Percentiles rank a stretch among this genome's conserved stretches.
Conservation (phyloP, 2,888 invertebrate species). For the Chesias legatella region DNA sequence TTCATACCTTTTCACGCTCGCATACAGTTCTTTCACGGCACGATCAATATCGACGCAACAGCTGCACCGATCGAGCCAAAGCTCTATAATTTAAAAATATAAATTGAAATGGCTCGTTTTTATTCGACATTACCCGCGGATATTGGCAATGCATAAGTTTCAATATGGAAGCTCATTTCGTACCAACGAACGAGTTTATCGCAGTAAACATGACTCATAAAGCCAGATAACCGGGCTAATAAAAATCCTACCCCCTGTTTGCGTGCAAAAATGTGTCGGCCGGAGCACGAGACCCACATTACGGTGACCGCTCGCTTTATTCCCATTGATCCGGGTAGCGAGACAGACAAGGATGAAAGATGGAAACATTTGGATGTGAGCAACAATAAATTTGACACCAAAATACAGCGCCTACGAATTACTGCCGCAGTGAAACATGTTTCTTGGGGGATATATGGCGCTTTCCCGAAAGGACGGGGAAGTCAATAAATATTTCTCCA, state of each 20-base stretch:
- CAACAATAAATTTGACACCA: constrained; percentile 53
- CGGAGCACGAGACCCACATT: constrained; percentile 47
- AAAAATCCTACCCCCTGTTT: constrained; percentile 52
- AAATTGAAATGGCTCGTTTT: constrained; percentile 32
- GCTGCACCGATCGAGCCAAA: constrained; percentile 18
- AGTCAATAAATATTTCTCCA: constrained; percentile 49
- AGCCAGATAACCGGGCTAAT: constrained; percentile 60
- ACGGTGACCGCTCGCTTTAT: constrained; percentile 44
- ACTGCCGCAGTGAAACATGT: constrained; percentile 43
- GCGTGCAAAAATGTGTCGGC: constrained; percentile 49
- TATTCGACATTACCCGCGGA: constrained; percentile 31
- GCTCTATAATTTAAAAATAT: constrained; percentile 29
- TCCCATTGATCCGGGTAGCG: constrained; percentile 13
- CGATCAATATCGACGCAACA: constrained; percentile 13
- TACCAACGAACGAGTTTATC: constrained; percentile 51
- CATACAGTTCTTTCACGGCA: constrained; percentile 3
- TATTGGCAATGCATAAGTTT: constrained; percentile 48
- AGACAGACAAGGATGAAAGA: constrained; percentile 32
- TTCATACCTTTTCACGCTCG: constrained; percentile 1
- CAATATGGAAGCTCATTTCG: constrained; percentile 45
- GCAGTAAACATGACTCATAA: constrained; percentile 62
- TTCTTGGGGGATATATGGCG: constrained; percentile 42
- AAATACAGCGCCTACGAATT: constrained; percentile 47
- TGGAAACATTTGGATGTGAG: constrained; percentile 41
- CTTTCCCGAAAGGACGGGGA: constrained; percentile 31